Conservation (phyloP, 2,888 invertebrate species). For the Drosophila subsilvestris region DNA sequence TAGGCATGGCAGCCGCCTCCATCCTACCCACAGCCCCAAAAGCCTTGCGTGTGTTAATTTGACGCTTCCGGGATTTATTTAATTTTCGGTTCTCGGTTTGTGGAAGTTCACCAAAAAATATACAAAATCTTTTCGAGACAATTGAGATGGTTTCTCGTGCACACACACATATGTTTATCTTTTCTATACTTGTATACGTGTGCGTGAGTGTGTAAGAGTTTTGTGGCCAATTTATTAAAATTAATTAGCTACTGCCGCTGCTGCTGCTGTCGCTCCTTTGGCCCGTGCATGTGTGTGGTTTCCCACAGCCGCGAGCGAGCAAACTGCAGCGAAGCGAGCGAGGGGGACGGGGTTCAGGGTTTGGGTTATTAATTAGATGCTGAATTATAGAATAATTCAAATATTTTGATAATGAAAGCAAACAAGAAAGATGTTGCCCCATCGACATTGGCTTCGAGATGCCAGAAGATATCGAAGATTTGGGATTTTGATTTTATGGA, state of each 20-base stretch:
- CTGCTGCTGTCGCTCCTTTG: slow-evolving; percentile 7
- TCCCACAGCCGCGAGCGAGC: slow-evolving; percentile 44
- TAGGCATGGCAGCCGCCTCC: background rate
- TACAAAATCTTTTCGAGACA: slow-evolving; percentile 44
- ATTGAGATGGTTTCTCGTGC: slow-evolving; percentile 8
- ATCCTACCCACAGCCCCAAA: background rate
- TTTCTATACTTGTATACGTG: background rate
- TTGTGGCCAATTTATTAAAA: slow-evolving; percentile 79
- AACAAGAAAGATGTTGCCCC: slow-evolving; percentile 9
- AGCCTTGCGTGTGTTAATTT: slow-evolving; percentile 75
- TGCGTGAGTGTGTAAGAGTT: slow-evolving; percentile 32
- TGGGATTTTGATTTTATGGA: too few species aligned
- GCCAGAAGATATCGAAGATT: background rate
- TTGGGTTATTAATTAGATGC: slow-evolving; percentile 31
- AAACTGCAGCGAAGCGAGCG: slow-evolving; percentile 43
- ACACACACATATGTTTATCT: slow-evolving; percentile 7
- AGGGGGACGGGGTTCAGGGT: background rate
- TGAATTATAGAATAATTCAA: slow-evolving; percentile 26
- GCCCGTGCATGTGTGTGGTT: slow-evolving; percentile 66
- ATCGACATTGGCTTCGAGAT: background rate
- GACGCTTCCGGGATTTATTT: slow-evolving; percentile 79
- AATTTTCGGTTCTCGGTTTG: slow-evolving; percentile 67
- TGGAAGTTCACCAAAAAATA: slow-evolving; percentile 50
- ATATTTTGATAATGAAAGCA: slow-evolving; percentile 37
- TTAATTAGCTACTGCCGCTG: slow-evolving; percentile 63